Percentiles rank a stretch among this genome's conserved stretches.
Conservation (phyloP, 2,888 invertebrate species). For the Phaonia tiefii region DNA sequence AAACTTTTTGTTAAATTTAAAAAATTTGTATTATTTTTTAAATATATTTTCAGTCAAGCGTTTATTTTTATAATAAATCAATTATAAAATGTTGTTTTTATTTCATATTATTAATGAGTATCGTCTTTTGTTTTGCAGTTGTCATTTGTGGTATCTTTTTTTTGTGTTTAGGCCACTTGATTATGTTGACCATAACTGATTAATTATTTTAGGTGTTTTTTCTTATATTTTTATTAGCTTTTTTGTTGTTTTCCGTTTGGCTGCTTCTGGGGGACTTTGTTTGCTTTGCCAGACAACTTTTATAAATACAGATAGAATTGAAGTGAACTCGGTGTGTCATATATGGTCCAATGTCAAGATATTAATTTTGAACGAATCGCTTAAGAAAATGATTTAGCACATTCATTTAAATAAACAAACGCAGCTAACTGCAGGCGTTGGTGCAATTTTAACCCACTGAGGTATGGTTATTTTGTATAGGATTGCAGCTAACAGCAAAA, state of each 20-base stretch:
- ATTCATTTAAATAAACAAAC: background rate
- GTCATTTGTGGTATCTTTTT: background rate
- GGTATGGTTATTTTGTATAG: background rate
- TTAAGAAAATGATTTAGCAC: slow-evolving; percentile 15
- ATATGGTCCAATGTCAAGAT: slow-evolving; percentile 33
- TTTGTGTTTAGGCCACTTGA: too few relatives aligned
- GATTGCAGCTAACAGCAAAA: too few relatives aligned
- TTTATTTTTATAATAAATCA: too few relatives aligned
- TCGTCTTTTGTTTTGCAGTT: background rate
- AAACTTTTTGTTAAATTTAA: too few relatives aligned
- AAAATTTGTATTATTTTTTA: too few relatives aligned
- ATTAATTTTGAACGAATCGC: background rate
- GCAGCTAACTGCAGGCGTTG: background rate
- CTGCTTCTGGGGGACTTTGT: background rate
- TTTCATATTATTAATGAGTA: too few relatives aligned
- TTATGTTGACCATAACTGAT: background rate
- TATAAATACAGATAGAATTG: slow-evolving; percentile 24
- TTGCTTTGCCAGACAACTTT: background rate
- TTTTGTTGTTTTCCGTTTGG: background rate
- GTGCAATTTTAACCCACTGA: slow-evolving; percentile 12
- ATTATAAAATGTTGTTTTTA: too few relatives aligned
- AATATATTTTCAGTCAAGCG: too few relatives aligned
- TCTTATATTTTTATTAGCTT: background rate
- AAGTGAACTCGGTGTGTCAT: slow-evolving; percentile 14
- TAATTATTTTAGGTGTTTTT: slow-evolving; percentile 13